Percentiles rank a stretch among this genome's conserved stretches.
phyloP scores from a whole-genome alignment of 1,140 invertebrate species.

The Gyrodactylus salaris region DNA sequence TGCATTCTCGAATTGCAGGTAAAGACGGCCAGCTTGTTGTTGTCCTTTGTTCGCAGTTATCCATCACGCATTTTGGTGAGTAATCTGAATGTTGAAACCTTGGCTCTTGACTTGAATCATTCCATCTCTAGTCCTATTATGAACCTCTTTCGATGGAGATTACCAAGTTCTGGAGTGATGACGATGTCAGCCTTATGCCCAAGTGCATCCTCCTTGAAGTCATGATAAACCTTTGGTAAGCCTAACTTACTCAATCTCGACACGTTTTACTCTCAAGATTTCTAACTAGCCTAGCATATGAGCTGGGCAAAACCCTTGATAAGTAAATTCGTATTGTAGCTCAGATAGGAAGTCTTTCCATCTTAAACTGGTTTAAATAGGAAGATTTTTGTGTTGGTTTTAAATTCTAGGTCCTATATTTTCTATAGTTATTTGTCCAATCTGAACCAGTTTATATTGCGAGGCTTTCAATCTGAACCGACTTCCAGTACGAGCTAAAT shows the following conservation, averaged over 20 bases:
- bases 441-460: no score
- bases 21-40: neutral
- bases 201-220: neutral
- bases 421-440: neutral
- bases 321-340: no score
- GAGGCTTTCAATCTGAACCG: no score
- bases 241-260: no score
- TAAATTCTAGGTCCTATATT: neutral
- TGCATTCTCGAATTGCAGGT: neutral
- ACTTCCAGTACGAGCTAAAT: no score
- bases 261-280: no score
- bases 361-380: no score
- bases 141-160: neutral
- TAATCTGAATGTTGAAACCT: neutral
- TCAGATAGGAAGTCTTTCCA: no score
- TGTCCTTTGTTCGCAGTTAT: neutral
- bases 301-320: no score
- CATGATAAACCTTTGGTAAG: neutral
- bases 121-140: neutral
- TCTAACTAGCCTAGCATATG: no score
- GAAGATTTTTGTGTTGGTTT: no score
- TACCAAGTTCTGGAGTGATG: neutral
- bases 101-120: no score
- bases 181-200: neutral
- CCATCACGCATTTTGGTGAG: neutral